phyloP scores from a whole-genome alignment of 2,113 vertebrate species.

The Seriola aureovittata region DNA sequence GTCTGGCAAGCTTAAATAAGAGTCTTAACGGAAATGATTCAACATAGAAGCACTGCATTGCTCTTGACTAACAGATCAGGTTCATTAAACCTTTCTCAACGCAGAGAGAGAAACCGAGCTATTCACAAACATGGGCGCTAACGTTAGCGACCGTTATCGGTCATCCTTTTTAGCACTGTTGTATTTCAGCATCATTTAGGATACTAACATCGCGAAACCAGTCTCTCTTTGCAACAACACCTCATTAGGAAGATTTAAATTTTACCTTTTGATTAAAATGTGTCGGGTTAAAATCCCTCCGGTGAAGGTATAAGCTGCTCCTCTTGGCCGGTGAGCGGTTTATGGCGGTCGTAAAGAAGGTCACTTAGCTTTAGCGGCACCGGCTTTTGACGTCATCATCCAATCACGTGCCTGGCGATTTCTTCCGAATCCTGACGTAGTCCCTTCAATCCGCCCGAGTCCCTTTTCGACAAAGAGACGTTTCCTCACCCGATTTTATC shows the following conservation, averaged over 20 bases:
- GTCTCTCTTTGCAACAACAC: rapidly evolving
- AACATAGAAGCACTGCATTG: neutral
- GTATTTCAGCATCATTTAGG: neutral
- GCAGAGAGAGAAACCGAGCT: neutral
- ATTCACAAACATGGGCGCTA: conserved; percentile 22
- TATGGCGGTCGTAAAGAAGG: conserved; percentile 70
- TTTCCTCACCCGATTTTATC: neutral
- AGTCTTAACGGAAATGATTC: rapidly evolving
- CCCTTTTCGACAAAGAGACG: rapidly evolving
- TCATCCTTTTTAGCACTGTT: too few species aligned
- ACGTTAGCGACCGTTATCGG: neutral
- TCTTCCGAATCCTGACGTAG: neutral
- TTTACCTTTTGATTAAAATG: conserved; percentile 32
- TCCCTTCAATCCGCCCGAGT: neutral
- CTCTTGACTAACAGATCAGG: neutral
- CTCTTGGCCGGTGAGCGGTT: neutral
- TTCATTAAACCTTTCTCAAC: neutral
- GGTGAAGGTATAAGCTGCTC: rapidly evolving
- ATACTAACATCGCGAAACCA: rapidly evolving
- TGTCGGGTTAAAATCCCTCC: neutral
- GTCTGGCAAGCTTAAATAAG: neutral
- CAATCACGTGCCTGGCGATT: conserved; percentile 41
- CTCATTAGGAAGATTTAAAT: rapidly evolving
- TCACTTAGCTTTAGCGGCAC: conserved; percentile 69
- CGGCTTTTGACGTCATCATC: conserved; percentile 67